Percentiles rank a stretch among this genome's conserved stretches.
phyloP scores from a whole-genome alignment of 2,113 vertebrate species.

The Gadus chalcogrammus region DNA sequence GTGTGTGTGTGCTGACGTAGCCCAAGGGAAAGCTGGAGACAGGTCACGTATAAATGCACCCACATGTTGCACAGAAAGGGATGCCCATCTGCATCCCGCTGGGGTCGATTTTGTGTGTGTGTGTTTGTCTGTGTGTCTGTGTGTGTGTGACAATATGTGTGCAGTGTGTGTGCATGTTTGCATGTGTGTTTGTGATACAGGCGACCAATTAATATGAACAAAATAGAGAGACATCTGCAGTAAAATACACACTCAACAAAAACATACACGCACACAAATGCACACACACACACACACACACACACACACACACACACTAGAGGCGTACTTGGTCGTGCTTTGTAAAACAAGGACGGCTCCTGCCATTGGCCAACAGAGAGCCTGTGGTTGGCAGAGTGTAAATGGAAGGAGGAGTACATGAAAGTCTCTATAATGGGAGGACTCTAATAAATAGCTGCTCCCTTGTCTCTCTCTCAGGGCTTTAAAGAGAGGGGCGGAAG shows the following conservation, averaged over 20 bases:
- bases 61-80: conserved; percentile 54
- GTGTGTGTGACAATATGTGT: too few species aligned
- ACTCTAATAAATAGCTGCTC: conserved; percentile 69
- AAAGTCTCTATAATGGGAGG: conserved; percentile 69
- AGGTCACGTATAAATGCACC: conserved; percentile 63
- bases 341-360: conserved; percentile 60
- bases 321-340: conserved; percentile 39
- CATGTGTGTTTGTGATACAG: too few species aligned
- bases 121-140: too few species aligned
- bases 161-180: too few species aligned
- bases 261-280: not conserved
- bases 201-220: too few species aligned
- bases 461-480: conserved; percentile 56
- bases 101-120: conserved; percentile 2
- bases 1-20: conserved; percentile 7
- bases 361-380: conserved; percentile 56
- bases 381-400: conserved; percentile 64
- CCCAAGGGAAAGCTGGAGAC: conserved; percentile 47
- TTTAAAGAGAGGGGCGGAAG: conserved; percentile 69
- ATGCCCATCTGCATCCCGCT: conserved; percentile 23
- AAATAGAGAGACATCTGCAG: not conserved
- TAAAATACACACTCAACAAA: conserved; percentile 8
- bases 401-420: conserved; percentile 67
- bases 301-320: conserved; percentile 13
- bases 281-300: conserved; percentile 1